A percentile compares a stretch with the other conserved stretches of the same genome.
phyloP scores from a whole-genome alignment of 1,140 invertebrate species.

The Megathymus violae region DNA sequence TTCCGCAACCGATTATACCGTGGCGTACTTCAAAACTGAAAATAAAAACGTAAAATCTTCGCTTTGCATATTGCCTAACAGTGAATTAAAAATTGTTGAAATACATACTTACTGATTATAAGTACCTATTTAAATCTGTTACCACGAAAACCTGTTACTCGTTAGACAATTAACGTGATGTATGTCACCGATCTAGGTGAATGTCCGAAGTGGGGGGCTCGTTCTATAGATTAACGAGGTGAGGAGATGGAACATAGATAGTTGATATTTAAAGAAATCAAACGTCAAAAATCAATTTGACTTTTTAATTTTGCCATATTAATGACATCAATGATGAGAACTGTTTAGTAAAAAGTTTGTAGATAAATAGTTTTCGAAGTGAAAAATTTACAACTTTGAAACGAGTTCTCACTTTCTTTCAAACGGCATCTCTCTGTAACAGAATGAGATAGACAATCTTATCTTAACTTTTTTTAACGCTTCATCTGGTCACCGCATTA shows the following conservation, averaged over 20 bases:
- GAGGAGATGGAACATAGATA: background rate
- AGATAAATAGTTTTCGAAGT: too few species aligned
- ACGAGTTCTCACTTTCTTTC: too few species aligned
- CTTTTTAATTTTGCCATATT: slow-evolving; percentile 12
- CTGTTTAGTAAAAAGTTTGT: too few species aligned
- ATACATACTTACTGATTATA: too few species aligned
- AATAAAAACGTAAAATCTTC: too few species aligned
- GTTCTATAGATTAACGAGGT: background rate
- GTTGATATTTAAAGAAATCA: too few species aligned
- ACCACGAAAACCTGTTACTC: slow-evolving; percentile 15
- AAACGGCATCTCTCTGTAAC: too few species aligned
- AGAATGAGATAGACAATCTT: background rate
- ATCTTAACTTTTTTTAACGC: background rate
- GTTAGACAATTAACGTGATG: slow-evolving; percentile 9
- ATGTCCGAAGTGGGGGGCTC: slow-evolving; percentile 11
- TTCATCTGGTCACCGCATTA: background rate
- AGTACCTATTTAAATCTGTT: slow-evolving; percentile 7
- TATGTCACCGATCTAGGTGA: slow-evolving; percentile 9
- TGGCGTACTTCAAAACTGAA: background rate
- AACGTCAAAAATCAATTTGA: too few species aligned
- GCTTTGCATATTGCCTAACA: slow-evolving; percentile 12
- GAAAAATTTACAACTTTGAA: too few species aligned
- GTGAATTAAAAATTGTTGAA: slow-evolving; percentile 16
- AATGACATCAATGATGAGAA: too few species aligned
- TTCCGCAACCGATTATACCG: slow-evolving; percentile 12